phyloP scores from a whole-genome alignment of 2,888 invertebrate genomes.

The Hymenopus coronatus region DNA sequence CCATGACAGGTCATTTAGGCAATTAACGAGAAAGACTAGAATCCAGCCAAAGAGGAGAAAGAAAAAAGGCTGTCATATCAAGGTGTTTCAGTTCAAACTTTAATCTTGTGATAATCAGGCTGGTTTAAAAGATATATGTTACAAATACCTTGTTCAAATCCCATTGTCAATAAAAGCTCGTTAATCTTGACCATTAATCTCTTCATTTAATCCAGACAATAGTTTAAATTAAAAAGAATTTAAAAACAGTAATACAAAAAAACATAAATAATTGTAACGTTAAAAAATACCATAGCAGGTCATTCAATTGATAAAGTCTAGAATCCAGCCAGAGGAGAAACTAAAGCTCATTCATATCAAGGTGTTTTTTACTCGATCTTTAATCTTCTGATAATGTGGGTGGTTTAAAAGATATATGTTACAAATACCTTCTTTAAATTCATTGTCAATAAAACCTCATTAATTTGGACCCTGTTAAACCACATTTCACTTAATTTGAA shows the following conservation, averaged over 20 bases:
- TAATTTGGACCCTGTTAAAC: no score
- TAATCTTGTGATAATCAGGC: not conserved
- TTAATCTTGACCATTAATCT: no score
- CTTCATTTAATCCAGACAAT: no score
- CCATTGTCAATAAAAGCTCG: no score
- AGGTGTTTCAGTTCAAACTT: not conserved
- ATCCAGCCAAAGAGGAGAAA: not conserved
- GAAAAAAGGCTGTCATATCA: not conserved
- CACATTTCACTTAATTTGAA: no score
- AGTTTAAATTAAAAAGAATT: no score
- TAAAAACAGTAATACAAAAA: no score
- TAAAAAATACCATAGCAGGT: constrained; percentile 20
- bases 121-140: not conserved
- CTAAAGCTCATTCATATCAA: not conserved
- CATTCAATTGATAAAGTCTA: constrained; percentile 8
- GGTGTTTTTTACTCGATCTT: not conserved
- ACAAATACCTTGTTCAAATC: not conserved
- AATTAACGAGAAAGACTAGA: constrained; percentile 12
- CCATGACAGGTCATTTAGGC: constrained; percentile 7
- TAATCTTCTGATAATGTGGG: not conserved
- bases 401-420: not conserved
- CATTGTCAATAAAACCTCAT: no score
- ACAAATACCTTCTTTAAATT: not conserved
- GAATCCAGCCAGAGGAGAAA: not conserved
- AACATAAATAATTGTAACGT: no score